Evolutionary conservation across 2,888 invertebrate species (phyloP), one percentile per base, ranked within the genome.

Genomic region (Lasioglossum figueresi): DNA sequence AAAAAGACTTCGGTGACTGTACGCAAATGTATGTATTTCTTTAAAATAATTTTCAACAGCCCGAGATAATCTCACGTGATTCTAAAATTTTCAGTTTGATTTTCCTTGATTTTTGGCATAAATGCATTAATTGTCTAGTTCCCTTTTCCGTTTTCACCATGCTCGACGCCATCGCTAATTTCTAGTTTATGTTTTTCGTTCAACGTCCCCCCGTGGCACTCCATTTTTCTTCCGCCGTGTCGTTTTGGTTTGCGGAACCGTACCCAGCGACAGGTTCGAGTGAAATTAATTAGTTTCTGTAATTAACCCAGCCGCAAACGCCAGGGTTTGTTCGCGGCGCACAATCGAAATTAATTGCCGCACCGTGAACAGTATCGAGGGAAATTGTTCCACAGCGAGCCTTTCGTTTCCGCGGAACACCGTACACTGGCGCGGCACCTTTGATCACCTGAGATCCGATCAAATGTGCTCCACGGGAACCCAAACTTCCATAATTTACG

Each of bases 271-370:
- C 77, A 56, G 80, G 40, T 34, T 59, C 63, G n/a, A 66, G 80
- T 23, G 56, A 75, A 78, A 78, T 84, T 85, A 85, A 85, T 85
- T 85, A 85, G 80, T 77, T 76, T 78, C 85, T 76, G 80, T 75
- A 85, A 84, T 84, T 84, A 77, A 76, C 59, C 75, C 52, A 23
- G 40, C 66, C 75, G 75, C 75, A 78, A 85, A 73, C 77, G 71
- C 74, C 31, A 70, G 59, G 71, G 77, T 74, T 82, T 78, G 68
- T 68, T 70, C 76, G 56, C 77, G 59, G n/a, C 34, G 34, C 48
- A 70, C 84, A 84, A 85, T 84, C 78, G 78, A 80, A 85, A 78
- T 80, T 78, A 76, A 84, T 56, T 63, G 79, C 68, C 71, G 80
- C 59, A 80, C 66, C 63, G 70, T 37, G 45, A 27, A 40, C 37